Evolutionary conservation across 37 sponge, comb jelly and placozoan genomes (phyloP).

Genomic region (Beroe forskalii): DNA sequence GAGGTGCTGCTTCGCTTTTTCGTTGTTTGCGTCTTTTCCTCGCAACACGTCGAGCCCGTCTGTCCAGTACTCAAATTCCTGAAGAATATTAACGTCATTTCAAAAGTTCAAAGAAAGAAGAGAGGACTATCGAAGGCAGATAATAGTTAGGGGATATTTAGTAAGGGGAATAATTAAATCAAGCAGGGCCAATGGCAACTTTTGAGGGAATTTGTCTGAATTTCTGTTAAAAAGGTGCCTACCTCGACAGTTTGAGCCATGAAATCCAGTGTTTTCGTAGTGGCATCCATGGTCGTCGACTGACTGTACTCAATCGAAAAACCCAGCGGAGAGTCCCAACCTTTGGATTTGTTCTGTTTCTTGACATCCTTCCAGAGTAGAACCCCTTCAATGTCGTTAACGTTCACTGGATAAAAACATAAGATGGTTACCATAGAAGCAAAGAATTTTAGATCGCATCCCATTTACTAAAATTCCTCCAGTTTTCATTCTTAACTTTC

Average conservation of each 20-base stretch:
- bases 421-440: no score
- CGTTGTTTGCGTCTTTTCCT: conserved; percentile 14
- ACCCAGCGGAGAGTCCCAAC: conserved; percentile 53
- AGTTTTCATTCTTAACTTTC: no score
- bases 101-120: no score
- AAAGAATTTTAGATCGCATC: no score
- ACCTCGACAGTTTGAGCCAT: conserved; percentile 50
- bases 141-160: no score
- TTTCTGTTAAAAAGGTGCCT: neutral
- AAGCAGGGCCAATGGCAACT: no score
- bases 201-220: neutral
- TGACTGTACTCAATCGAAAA: conserved; percentile 55
- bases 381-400: conserved; percentile 24
- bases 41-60: conserved; percentile 21
- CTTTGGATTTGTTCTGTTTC: neutral
- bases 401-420: conserved; percentile 9
- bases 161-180: no score
- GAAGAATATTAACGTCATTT: no score
- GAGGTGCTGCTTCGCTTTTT: neutral
- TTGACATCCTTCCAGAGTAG: conserved; percentile 34
- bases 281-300: neutral
- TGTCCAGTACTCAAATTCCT: conserved; percentile 34
- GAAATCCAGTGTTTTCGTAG: conserved; percentile 27
- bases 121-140: no score
- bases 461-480: no score